phyloP scores from a whole-genome alignment of 2,888 invertebrate species.

The Ophion obscuratus region DNA sequence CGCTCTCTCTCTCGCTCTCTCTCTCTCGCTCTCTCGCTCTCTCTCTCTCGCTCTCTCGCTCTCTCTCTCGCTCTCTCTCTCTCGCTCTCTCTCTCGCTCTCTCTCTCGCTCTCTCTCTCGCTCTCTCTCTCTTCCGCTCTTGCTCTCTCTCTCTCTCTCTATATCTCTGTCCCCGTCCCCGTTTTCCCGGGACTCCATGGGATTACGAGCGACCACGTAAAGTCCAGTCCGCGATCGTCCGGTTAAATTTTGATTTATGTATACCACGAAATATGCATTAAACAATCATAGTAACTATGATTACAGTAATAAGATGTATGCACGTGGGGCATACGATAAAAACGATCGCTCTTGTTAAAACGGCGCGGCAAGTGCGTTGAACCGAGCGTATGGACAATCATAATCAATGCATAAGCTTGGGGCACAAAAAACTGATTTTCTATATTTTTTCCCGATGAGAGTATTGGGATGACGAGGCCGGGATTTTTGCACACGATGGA shows the following conservation, averaged over 20 bases:
- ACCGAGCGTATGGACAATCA: too few species aligned
- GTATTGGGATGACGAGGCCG: too few species aligned
- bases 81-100: constrained; percentile 42
- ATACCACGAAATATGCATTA: neutral
- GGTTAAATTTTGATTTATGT: constrained; percentile 18
- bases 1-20: too few species aligned
- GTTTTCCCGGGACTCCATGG: constrained; percentile 41
- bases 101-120: constrained; percentile 18
- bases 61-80: constrained; percentile 41
- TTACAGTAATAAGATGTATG: too few species aligned
- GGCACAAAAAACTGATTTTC: too few species aligned
- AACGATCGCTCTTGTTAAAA: too few species aligned
- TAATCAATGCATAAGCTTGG: too few species aligned
- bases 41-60: constrained; percentile 27
- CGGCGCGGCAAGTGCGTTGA: too few species aligned
- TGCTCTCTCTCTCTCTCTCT: constrained; percentile 40
- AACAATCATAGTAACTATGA: too few species aligned
- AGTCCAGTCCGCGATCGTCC: constrained; percentile 5
- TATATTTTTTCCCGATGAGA: too few species aligned
- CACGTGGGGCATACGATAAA: too few species aligned
- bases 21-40: constrained; percentile 42
- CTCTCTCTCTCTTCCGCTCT: constrained; percentile 42
- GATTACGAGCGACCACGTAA: neutral
- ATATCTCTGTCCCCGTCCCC: constrained; percentile 47
- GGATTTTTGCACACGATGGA: too few species aligned